These are phyloP conservation scores for Platyscapa corneri DNA, from an alignment of 1,140 invertebrate genomes.

Conservation along the genomic window DNA sequence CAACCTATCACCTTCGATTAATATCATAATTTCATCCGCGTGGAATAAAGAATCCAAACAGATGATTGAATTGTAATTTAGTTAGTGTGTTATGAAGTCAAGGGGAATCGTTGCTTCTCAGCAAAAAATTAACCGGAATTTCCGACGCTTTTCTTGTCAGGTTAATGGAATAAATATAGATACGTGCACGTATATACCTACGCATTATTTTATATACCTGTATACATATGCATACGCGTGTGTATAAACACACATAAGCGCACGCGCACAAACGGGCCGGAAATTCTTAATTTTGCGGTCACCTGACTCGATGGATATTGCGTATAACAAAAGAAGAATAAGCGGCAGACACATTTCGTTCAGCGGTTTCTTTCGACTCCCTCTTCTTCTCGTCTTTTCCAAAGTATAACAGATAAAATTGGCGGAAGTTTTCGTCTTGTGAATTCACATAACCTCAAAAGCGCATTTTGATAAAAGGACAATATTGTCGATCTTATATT, in stretches of 20 bases:
- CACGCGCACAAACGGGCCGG: constrained; percentile 4
- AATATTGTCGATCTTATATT: not conserved
- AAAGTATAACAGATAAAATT: constrained; percentile 1
- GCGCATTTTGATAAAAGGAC: constrained; percentile 1
- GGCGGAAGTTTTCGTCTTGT: constrained; percentile 35
- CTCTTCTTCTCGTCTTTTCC: constrained; percentile 2
- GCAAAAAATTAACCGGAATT: not conserved
- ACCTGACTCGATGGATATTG: constrained; percentile 14
- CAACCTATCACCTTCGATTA: no score
- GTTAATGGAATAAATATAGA: constrained; percentile 14
- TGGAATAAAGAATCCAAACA: no score
- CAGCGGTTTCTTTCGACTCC: constrained; percentile 1
- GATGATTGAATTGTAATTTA: not conserved
- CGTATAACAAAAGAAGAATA: not conserved
- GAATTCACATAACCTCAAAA: constrained; percentile 19
- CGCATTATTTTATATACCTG: no score
- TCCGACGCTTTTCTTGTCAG: constrained; percentile 5
- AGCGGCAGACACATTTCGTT: not conserved
- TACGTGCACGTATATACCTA: not conserved
- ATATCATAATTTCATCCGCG: no score
- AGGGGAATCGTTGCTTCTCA: not conserved
- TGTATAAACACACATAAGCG: not conserved
- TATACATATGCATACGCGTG: no score
- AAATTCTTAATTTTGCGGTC: constrained; percentile 51
- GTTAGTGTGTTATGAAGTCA: not conserved